phyloP scores from a whole-genome alignment of 23 tunicate genomes.

The Styela clava region DNA sequence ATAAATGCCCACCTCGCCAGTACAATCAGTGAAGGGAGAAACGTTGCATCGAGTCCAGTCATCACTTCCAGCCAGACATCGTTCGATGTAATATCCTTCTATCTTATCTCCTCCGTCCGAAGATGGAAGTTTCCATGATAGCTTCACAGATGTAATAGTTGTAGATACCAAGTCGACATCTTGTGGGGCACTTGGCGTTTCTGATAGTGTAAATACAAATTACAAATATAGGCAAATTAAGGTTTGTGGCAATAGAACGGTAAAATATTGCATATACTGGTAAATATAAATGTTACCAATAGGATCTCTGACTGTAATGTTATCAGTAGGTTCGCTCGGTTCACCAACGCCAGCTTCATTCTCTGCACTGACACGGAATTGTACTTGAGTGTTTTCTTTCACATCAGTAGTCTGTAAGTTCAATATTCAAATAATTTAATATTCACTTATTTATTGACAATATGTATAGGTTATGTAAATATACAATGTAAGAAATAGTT shows the following conservation, averaged over 20 bases:
- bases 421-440: neutral
- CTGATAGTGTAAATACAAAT: constrained; percentile 31
- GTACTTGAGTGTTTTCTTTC: constrained; percentile 85
- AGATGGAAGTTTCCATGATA: constrained; percentile 79
- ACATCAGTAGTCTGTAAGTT: constrained; percentile 50
- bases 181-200: constrained; percentile 65
- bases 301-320: constrained; percentile 60
- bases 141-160: constrained; percentile 39
- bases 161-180: constrained; percentile 43
- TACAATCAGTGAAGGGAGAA: constrained; percentile 34
- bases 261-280: neutral
- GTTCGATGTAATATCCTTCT: constrained; percentile 81
- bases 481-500: neutral
- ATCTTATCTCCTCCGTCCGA: constrained; percentile 75
- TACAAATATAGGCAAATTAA: too few relatives aligned
- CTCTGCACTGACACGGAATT: constrained; percentile 79
- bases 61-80: constrained; percentile 85
- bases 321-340: constrained; percentile 24
- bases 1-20: constrained; percentile 45
- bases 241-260: neutral
- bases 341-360: constrained; percentile 96
- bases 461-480: neutral
- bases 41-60: constrained; percentile 93
- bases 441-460: neutral
- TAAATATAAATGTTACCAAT: constrained; percentile 33